Evolutionary conservation across 2,113 vertebrate genomes (phyloP).

Genomic region (Aptenodytes forsteri): DNA sequence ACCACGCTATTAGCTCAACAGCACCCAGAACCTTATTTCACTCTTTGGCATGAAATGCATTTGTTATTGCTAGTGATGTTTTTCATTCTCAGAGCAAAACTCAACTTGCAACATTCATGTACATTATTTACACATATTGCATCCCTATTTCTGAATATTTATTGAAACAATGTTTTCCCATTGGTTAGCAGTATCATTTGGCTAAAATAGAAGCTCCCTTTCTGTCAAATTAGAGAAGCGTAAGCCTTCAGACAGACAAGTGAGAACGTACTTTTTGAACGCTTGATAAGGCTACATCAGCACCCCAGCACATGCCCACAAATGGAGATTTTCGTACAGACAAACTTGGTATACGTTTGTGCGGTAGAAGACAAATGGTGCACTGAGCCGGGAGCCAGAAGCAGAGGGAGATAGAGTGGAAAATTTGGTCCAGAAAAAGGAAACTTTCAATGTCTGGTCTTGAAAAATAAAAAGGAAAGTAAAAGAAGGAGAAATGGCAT

Average conservation of each 20-base stretch:
- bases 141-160: neutral
- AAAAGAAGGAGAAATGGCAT: constrained; percentile 10
- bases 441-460: neutral
- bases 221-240: neutral
- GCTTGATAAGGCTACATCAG: neutral
- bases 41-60: neutral
- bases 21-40: neutral
- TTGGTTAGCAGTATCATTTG: neutral
- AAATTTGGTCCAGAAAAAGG: neutral
- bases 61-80: neutral
- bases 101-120: neutral
- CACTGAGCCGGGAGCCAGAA: neutral
- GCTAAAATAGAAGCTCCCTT: neutral
- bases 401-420: neutral
- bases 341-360: neutral
- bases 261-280: neutral
- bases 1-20: neutral
- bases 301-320: neutral
- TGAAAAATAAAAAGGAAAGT: constrained; percentile 23
- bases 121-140: neutral
- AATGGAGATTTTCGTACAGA: rapidly evolving
- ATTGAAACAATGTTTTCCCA: neutral
- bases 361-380: neutral
- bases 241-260: neutral
- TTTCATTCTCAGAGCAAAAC: neutral